phyloP scores from a whole-genome alignment of 1,140 invertebrate species.

The Drosophila pruinosa region DNA sequence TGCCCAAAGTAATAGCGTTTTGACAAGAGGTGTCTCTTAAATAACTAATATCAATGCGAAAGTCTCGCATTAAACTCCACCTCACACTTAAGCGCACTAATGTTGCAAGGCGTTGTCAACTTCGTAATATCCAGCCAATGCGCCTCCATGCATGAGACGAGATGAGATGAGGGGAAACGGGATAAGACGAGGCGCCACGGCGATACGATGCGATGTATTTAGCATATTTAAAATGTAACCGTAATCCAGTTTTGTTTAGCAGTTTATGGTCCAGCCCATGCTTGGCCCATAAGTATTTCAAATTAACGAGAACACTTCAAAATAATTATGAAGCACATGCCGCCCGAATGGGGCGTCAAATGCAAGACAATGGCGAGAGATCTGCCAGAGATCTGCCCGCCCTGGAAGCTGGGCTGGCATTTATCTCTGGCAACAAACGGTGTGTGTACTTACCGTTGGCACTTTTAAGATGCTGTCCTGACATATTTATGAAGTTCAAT shows the following conservation, averaged over 20 bases:
- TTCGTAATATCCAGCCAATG: conserved; percentile 4
- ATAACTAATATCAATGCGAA: conserved; percentile 4
- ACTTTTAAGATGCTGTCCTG: conserved; percentile 79
- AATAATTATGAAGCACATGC: conserved; percentile 77
- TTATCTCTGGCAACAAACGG: conserved; percentile 56
- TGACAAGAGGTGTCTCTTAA: not conserved
- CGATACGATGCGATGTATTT: too few species aligned
- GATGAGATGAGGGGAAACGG: not conserved
- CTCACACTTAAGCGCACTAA: not conserved
- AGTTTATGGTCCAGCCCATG: conserved; percentile 57
- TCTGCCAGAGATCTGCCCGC: too few species aligned
- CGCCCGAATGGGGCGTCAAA: conserved; percentile 25
- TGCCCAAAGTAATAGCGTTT: not conserved
- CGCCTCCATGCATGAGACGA: not conserved
- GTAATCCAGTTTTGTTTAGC: conserved; percentile 59
- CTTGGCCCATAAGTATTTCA: conserved; percentile 71
- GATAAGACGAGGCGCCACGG: not conserved
- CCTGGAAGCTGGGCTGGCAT: conserved; percentile 9
- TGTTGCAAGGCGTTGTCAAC: not conserved
- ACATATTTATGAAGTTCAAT: conserved; percentile 82
- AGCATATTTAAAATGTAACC: conserved; percentile 72
- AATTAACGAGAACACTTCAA: conserved; percentile 76
- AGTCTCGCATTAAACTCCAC: not conserved
- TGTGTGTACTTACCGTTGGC: conserved; percentile 70
- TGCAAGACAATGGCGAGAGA: not conserved